phyloP scores from a whole-genome alignment of 2,113 vertebrate species.

The Hydrolagus affinis region DNA sequence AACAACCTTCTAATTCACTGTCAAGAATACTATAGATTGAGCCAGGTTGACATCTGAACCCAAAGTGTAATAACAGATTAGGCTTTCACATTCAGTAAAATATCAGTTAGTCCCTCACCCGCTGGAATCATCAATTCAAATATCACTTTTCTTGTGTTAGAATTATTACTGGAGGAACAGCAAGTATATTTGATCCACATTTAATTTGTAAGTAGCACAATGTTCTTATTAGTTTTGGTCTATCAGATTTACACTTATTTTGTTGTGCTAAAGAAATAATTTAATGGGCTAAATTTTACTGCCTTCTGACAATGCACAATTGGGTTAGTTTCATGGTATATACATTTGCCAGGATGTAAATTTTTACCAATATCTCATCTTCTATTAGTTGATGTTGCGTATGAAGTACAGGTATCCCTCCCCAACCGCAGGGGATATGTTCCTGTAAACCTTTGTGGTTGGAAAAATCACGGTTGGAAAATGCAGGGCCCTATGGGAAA shows the following conservation, averaged over 20 bases:
- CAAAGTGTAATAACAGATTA: neutral
- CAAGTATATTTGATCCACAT: neutral
- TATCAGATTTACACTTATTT: neutral
- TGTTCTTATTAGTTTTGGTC: slow-evolving; percentile 1
- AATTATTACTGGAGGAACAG: neutral
- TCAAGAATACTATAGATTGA: too few relatives aligned
- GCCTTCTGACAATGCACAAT: neutral
- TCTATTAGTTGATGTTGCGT: too few relatives aligned
- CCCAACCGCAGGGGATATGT: too few relatives aligned
- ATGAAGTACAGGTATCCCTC: too few relatives aligned
- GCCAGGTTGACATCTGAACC: too few relatives aligned
- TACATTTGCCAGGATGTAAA: too few relatives aligned
- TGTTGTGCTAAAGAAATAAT: neutral
- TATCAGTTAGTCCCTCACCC: neutral
- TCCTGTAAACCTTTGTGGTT: too few relatives aligned
- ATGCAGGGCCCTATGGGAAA: too few relatives aligned
- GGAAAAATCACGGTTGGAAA: too few relatives aligned
- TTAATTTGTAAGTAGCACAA: neutral
- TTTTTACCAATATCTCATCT: too few relatives aligned
- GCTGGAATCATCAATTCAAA: neutral
- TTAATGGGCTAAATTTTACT: neutral
- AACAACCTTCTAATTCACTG: too few relatives aligned
- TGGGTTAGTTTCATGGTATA: too few relatives aligned
- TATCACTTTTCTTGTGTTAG: neutral
- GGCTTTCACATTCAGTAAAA: neutral